Conservation (phyloP, 2,797 vertebrate genomes). For the Sebastes goodei region DNA sequence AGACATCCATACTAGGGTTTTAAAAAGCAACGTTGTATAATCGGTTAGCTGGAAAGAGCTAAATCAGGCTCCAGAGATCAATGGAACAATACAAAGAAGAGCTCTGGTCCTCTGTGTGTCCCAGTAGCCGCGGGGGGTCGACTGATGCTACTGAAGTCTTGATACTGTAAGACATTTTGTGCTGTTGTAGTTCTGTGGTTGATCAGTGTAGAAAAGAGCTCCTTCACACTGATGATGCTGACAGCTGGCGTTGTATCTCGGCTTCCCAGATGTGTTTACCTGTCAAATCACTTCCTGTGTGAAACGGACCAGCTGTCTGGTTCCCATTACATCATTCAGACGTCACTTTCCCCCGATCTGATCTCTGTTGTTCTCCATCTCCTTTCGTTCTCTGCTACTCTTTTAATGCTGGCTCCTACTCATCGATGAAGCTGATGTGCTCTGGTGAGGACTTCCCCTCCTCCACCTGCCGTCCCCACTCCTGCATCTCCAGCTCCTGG, state of each 20-base stretch:
- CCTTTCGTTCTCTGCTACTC: constrained; percentile 14
- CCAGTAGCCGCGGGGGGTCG: neutral
- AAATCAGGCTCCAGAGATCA: neutral
- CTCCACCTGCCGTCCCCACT: constrained; percentile 59
- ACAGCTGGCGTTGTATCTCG: neutral
- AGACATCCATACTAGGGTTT: constrained; percentile 15
- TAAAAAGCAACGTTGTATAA: neutral
- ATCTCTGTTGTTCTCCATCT: neutral
- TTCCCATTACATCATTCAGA: neutral
- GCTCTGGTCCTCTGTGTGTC: constrained; percentile 1
- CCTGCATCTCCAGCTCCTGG: constrained; percentile 84
- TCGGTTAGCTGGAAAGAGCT: neutral
- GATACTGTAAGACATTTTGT: constrained; percentile 42
- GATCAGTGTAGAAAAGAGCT: neutral
- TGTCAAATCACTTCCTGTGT: neutral
- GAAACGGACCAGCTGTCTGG: neutral
- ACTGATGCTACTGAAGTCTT: constrained; percentile 37
- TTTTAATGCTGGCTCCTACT: constrained; percentile 80
- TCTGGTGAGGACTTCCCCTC: constrained; percentile 67
- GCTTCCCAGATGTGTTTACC: neutral
- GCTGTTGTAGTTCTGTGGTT: constrained; percentile 35
- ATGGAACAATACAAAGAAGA: neutral
- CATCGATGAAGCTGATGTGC: constrained; percentile 86
- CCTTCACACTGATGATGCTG: constrained; percentile 1
- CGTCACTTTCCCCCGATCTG: constrained; percentile 6